These are phyloP conservation scores for Triplophysa tibetana DNA, from an alignment of 2,113 vertebrate genomes.

Conservation along the genomic window DNA sequence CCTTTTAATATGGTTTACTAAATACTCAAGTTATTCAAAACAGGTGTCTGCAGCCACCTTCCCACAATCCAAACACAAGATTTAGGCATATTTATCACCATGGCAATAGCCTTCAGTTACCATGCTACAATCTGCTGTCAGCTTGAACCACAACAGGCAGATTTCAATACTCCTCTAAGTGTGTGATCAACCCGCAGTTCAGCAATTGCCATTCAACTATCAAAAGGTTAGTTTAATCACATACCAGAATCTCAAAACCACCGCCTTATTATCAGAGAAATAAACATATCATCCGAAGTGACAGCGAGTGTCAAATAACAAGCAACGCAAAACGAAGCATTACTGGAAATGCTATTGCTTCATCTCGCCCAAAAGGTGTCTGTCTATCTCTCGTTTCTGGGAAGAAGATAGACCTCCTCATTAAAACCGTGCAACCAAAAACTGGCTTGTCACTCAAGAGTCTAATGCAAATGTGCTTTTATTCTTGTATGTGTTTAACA, in stretches of 20 bases:
- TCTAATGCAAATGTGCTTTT: neutral
- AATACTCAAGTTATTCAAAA: neutral
- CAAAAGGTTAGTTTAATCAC: conserved; percentile 43
- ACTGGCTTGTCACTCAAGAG: conserved; percentile 10
- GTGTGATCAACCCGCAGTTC: conserved; percentile 28
- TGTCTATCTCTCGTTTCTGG: conserved; percentile 30
- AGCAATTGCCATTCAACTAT: conserved; percentile 32
- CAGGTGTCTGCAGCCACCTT: neutral
- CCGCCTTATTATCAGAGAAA: conserved; percentile 36
- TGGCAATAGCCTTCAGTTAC: conserved; percentile 17
- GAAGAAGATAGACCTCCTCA: conserved; percentile 4
- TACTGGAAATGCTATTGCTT: conserved; percentile 19
- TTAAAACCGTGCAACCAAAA: conserved; percentile 26
- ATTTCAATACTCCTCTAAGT: conserved; percentile 33
- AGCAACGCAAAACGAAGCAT: conserved; percentile 8
- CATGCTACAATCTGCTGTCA: neutral
- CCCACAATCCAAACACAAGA: neutral
- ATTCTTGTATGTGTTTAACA: neutral
- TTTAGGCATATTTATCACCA: conserved; percentile 20
- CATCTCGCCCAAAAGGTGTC: conserved; percentile 19
- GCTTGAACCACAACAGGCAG: conserved; percentile 34
- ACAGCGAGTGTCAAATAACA: conserved; percentile 37
- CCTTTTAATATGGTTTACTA: neutral
- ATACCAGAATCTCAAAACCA: conserved; percentile 12
- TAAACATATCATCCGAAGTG: conserved; percentile 23